A percentile compares a stretch with the other conserved stretches of the same genome.
Conservation (phyloP, 2,113 vertebrate genomes). For the Taxidea taxus region DNA sequence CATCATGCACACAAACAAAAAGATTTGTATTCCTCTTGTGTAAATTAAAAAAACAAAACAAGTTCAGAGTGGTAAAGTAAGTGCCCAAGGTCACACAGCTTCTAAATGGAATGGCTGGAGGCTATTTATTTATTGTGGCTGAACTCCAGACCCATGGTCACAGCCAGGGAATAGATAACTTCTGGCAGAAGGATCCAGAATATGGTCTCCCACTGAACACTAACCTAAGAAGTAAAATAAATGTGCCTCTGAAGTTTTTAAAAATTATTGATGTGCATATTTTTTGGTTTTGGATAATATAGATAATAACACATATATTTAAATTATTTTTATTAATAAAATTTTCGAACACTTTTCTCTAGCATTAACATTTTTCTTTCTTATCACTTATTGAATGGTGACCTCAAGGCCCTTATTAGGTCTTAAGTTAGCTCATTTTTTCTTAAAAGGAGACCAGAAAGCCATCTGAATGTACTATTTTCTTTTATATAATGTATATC, state of each 20-base stretch:
- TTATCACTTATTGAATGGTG: neutral
- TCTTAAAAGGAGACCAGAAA: neutral
- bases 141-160: neutral
- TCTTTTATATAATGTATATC: neutral
- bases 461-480: neutral
- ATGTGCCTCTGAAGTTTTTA: neutral
- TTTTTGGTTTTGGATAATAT: neutral
- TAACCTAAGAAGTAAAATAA: conserved; percentile 1
- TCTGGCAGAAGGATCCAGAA: neutral
- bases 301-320: neutral
- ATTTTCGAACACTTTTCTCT: neutral
- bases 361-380: neutral
- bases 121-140: neutral
- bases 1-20: neutral
- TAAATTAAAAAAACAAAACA: neutral
- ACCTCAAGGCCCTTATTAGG: neutral
- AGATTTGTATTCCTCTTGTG: neutral
- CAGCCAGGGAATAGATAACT: neutral
- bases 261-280: neutral
- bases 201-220: neutral
- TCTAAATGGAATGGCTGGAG: neutral
- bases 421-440: neutral
- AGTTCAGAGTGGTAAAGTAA: neutral
- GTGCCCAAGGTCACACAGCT: neutral
- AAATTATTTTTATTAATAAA: neutral